phyloP scores from a whole-genome alignment of 2,113 vertebrate species.

The Chaetops frenatus region DNA sequence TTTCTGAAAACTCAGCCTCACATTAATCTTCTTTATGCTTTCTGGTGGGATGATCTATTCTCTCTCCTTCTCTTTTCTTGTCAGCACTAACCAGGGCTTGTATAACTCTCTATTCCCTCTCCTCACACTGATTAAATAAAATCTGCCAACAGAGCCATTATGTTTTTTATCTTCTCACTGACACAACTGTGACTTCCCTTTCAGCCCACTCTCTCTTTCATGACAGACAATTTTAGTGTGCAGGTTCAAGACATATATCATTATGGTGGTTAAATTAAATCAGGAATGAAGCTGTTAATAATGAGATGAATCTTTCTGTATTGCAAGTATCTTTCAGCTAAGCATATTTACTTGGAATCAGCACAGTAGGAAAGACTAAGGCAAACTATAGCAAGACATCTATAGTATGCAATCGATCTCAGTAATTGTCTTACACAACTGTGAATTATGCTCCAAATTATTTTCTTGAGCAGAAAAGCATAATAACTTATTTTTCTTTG shows the following conservation, averaged over 20 bases:
- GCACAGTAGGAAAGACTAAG: background rate
- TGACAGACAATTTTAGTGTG: background rate
- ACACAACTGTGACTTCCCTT: background rate
- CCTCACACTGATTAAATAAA: background rate
- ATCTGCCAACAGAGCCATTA: background rate
- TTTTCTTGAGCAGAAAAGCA: constrained; percentile 30
- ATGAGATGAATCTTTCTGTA: constrained; percentile 27
- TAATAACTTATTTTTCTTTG: constrained; percentile 43
- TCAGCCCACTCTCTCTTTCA: background rate
- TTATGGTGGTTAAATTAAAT: constrained; percentile 11
- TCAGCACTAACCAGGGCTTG: background rate
- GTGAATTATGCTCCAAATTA: constrained; percentile 59
- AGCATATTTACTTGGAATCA: constrained; percentile 23
- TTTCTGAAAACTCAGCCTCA: background rate
- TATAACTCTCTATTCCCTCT: background rate
- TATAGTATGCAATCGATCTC: constrained; percentile 14
- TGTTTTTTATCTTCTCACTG: background rate
- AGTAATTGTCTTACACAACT: constrained; percentile 49
- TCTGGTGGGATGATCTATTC: background rate
- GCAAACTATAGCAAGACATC: background rate
- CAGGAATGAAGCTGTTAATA: constrained; percentile 31
- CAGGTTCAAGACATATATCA: background rate
- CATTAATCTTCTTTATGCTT: background rate
- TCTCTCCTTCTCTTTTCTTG: background rate
- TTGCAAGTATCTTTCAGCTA: constrained; percentile 27